Percentiles rank a stretch among this genome's conserved stretches.
phyloP scores from a whole-genome alignment of 2,113 vertebrate genomes.

The Camelus bactrianus region DNA sequence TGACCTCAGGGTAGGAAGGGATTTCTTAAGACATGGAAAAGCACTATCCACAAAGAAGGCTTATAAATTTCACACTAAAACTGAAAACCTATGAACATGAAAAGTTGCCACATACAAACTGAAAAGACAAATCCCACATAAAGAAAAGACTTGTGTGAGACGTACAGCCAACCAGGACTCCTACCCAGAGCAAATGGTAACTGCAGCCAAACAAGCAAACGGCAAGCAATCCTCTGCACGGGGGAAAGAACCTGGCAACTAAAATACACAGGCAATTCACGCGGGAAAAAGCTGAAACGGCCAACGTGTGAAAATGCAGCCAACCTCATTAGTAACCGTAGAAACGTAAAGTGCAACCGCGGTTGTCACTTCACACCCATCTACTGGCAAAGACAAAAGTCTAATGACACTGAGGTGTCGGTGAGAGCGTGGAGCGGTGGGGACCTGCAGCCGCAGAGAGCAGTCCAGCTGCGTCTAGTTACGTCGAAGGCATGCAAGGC shows the following conservation, averaged over 20 bases:
- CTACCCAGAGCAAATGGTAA: neutral
- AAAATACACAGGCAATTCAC: neutral
- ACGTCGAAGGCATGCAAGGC: neutral
- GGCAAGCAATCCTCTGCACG: neutral
- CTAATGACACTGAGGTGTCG: neutral
- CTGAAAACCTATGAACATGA: neutral
- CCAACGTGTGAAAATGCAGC: neutral
- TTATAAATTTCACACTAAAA: conserved; percentile 38
- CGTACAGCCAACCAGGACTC: neutral
- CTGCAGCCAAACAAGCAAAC: conserved; percentile 1
- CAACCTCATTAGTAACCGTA: neutral
- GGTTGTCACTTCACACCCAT: neutral
- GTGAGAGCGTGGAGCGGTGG: neutral
- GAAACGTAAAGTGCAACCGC: neutral
- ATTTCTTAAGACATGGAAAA: neutral
- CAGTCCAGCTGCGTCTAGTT: neutral
- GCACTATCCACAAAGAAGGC: neutral
- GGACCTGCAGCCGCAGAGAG: neutral
- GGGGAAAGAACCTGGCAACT: neutral
- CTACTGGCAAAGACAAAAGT: neutral
- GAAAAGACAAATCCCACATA: neutral
- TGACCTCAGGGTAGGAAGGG: neutral
- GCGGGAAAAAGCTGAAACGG: neutral
- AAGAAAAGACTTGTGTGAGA: neutral
- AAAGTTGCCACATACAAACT: neutral